phyloP scores from a whole-genome alignment of 2,888 invertebrate species.

The Spisula solida region DNA sequence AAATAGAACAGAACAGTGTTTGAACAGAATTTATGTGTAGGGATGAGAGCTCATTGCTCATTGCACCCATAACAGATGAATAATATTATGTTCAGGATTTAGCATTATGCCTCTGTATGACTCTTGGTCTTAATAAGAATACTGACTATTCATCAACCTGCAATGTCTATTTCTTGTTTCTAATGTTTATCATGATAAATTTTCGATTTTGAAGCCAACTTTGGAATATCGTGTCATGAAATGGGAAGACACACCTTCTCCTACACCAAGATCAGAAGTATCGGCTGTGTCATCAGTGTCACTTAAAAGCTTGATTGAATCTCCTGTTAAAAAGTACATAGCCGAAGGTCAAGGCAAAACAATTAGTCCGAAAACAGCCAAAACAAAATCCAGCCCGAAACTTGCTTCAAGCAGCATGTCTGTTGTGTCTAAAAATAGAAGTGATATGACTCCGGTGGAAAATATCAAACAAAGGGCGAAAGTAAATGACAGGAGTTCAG shows the following conservation, averaged over 20 bases:
- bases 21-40: too few species aligned
- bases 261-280: conserved; percentile 41
- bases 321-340: conserved; percentile 65
- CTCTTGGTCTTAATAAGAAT: not conserved
- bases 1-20: too few species aligned
- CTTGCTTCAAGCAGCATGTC: not conserved
- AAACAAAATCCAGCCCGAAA: conserved; percentile 33
- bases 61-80: too few species aligned
- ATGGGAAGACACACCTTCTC: conserved; percentile 70
- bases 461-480: conserved; percentile 57
- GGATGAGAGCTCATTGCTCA: too few species aligned
- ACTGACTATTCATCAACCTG: not conserved
- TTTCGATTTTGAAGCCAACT: conserved; percentile 21
- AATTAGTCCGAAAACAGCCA: conserved; percentile 42
- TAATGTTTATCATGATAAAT: too few species aligned
- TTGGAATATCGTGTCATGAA: conserved; percentile 49
- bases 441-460: conserved; percentile 47
- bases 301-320: conserved; percentile 59
- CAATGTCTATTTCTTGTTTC: not conserved
- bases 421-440: conserved; percentile 32
- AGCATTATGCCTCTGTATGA: too few species aligned
- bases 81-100: too few species aligned
- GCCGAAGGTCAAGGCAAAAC: conserved; percentile 52
- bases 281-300: conserved; percentile 62
- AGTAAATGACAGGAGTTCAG: conserved; percentile 47